Base-by-base conservation (phyloP, 2,797 vertebrate genomes). In the Anguilla pacifica region DNA sequence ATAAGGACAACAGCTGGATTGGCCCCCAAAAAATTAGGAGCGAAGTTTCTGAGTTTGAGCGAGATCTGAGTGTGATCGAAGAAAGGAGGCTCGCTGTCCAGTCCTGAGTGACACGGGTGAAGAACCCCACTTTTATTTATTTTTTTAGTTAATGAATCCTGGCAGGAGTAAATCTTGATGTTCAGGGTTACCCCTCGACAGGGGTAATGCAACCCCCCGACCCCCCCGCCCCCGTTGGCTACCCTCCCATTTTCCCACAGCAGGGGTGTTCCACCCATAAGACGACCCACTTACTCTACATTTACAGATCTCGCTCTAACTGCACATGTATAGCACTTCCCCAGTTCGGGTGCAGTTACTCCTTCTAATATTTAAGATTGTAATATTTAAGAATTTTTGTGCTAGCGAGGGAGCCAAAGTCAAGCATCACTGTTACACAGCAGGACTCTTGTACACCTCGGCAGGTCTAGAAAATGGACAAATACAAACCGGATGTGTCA, bases 1-100 rank as follows among this genome's bases (percentile, higher is more conserved):
- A 84, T 85, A 51, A n/a, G 51, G 39, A 77, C 83, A 84, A 59
- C 64, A 85, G 82, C 25, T 84, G 49, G 31, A 53, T 39, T 55
- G 39, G 87, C 28, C 22, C 64, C 49, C 25, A 39, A 31, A 22
- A 83, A 57, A 35, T 72, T 57, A n/a, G 64, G 67, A 87, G 64
- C 19, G 22, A 39, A 84, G 61, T 49, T 9, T 15, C n/a, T 25
- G 31, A 84, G 49, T 28, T 7, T 6, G 61, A 74, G 70, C 6
- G 81, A 87, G 51, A 87, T 25, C 39, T 57, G 39, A 82, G 51
- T 74, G 43, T 43, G 19, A 55, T 43, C 74, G 11, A 0, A 59
- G 53, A 39, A 59, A 51, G 9, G 35, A 81, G 51, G 81, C 35
- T 28, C 25, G 4, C 13, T 53, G 39, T 61, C 19, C 81, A n/a